Evolutionary conservation across 2,113 vertebrate species (phyloP).

Genomic region (Ictidomys tridecemlineatus): DNA sequence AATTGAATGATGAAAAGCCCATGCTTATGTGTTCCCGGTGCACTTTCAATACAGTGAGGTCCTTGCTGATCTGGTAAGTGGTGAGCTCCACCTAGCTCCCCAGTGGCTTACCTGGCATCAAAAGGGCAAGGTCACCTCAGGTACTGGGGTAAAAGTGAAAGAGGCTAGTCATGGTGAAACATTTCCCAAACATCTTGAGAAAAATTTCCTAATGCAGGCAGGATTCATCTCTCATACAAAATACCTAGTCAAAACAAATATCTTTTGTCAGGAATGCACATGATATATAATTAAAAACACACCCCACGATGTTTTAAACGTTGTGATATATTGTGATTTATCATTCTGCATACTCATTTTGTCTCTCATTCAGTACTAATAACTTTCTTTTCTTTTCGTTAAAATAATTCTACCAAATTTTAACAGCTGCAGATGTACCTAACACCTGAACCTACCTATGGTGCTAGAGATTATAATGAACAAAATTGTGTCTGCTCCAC

Average conservation of each 20-base stretch:
- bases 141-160: rapidly evolving
- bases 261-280: not conserved
- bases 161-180: not conserved
- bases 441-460: not conserved
- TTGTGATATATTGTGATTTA: not conserved
- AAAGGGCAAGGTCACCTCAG: not conserved
- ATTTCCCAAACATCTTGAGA: rapidly evolving
- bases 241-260: not conserved
- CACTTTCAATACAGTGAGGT: not conserved
- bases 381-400: not conserved
- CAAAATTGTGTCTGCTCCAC: not conserved
- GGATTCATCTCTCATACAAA: rapidly evolving
- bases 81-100: rapidly evolving
- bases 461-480: not conserved
- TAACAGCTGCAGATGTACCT: not conserved
- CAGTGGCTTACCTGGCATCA: not conserved
- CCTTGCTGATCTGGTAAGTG: not conserved
- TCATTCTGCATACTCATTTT: not conserved
- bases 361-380: not conserved
- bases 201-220: not conserved
- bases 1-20: not conserved
- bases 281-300: not conserved
- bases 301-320: not conserved
- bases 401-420: not conserved
- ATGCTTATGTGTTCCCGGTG: rapidly evolving